A percentile compares a stretch with the other conserved stretches of the same genome.
These are phyloP conservation scores for Ardeotis arabs DNA, from an alignment of 2,113 vertebrate species.

Conservation along the genomic window DNA sequence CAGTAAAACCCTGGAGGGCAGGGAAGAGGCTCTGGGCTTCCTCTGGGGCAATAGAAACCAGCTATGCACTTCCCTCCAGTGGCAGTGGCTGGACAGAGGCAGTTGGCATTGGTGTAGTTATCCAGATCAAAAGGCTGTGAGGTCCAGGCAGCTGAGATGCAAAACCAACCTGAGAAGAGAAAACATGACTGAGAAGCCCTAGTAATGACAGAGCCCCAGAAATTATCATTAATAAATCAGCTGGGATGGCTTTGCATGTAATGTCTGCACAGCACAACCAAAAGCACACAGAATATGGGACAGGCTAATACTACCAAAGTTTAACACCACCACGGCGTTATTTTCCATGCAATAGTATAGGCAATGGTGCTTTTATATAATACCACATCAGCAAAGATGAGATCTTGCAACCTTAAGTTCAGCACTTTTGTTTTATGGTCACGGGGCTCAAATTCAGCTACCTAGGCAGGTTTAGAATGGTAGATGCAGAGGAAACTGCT, in stretches of 20 bases:
- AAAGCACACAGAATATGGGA: not conserved
- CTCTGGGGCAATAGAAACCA: constrained; percentile 87
- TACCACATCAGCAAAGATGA: not conserved
- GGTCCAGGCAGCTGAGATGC: constrained; percentile 90
- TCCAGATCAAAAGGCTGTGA: constrained; percentile 92
- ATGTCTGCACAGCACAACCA: not conserved
- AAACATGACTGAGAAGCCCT: not conserved
- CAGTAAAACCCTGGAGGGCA: constrained; percentile 87
- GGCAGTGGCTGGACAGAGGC: constrained; percentile 91
- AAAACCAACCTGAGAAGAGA: constrained; percentile 88
- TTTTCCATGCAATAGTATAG: not conserved
- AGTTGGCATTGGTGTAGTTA: constrained; percentile 92
- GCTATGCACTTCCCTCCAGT: constrained; percentile 87
- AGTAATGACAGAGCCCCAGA: not conserved
- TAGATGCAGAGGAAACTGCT: too few species aligned
- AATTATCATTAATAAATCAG: not conserved
- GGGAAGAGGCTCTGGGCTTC: constrained; percentile 82
- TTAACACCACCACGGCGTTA: not conserved
- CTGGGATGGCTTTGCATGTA: not conserved
- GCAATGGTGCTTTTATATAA: not conserved
- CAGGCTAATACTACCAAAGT: not conserved
- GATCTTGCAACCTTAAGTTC: not conserved
- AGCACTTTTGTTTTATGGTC: not conserved
- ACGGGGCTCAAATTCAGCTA: not conserved
- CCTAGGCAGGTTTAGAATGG: too few species aligned